Conservation (phyloP, 2,888 invertebrate genomes). For the Odontocolon sp. region DNA sequence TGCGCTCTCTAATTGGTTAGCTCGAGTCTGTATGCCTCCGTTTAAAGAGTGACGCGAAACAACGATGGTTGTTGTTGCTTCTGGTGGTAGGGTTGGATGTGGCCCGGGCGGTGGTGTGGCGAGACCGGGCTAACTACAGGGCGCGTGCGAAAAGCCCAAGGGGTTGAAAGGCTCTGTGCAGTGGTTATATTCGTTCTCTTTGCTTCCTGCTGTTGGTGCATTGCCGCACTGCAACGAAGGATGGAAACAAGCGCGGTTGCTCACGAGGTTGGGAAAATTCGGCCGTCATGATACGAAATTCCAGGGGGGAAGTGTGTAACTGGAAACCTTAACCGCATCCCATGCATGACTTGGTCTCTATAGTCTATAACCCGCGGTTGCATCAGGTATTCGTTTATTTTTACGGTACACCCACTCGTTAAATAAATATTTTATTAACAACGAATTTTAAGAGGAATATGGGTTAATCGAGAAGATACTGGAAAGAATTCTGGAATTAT, state of each 20-base stretch:
- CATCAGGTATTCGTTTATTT: not conserved
- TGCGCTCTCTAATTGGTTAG: slow-evolving; percentile 61
- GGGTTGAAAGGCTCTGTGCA: slow-evolving; percentile 28
- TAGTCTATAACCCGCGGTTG: not conserved
- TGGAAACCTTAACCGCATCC: not conserved
- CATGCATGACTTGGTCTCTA: not conserved
- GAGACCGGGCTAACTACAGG: slow-evolving; percentile 58
- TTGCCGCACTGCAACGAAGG: not conserved
- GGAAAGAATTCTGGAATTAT: too few relatives aligned
- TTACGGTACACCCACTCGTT: not conserved
- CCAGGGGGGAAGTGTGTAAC: not conserved
- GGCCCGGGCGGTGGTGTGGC: not conserved
- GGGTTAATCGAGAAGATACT: not conserved
- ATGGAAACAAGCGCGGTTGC: slow-evolving; percentile 31
- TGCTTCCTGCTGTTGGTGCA: not conserved
- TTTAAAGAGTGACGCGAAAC: slow-evolving; percentile 59
- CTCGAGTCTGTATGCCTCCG: slow-evolving; percentile 49
- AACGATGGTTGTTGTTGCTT: slow-evolving; percentile 23
- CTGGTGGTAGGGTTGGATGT: not conserved
- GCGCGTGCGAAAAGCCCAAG: slow-evolving; percentile 36
- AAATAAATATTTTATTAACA: not conserved
- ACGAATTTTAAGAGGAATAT: not conserved
- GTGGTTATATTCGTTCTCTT: slow-evolving; percentile 44
- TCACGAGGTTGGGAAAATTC: slow-evolving; percentile 20
- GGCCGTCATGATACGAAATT: slow-evolving; percentile 15